Conservation (phyloP, 2,888 invertebrate genomes). For the Lithophane socia region DNA sequence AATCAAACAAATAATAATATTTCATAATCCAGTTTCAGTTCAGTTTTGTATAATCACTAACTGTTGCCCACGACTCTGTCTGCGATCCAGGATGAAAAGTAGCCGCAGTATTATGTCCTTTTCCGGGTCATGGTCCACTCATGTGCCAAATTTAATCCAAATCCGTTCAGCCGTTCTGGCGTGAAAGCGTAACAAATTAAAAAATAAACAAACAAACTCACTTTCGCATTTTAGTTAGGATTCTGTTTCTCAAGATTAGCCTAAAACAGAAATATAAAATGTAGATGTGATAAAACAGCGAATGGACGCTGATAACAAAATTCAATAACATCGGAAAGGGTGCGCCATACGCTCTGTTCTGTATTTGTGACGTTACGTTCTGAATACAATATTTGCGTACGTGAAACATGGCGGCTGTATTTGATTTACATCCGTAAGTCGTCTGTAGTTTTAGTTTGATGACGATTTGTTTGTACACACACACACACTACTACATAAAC, state of each 20-base stretch:
- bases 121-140: no score
- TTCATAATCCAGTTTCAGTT: not conserved
- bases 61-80: no score
- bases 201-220: no score
- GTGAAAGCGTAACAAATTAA: no score
- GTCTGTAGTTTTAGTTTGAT: not conserved
- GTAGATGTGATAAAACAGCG: constrained; percentile 32
- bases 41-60: no score
- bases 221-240: no score
- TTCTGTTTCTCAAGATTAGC: constrained; percentile 15
- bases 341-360: constrained; percentile 26
- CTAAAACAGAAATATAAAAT: constrained; percentile 35
- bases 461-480: not conserved
- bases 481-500: not conserved
- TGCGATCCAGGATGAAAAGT: no score
- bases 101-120: no score
- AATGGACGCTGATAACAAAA: constrained; percentile 37
- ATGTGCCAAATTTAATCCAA: no score
- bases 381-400: constrained; percentile 44
- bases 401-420: constrained; percentile 14
- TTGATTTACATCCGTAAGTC: constrained; percentile 26
- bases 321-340: constrained; percentile 55
- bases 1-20: not conserved
- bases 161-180: no score
- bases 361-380: constrained; percentile 32